Conservation (phyloP, 2,888 invertebrate genomes). For the Melikaiella ostensackeni region DNA sequence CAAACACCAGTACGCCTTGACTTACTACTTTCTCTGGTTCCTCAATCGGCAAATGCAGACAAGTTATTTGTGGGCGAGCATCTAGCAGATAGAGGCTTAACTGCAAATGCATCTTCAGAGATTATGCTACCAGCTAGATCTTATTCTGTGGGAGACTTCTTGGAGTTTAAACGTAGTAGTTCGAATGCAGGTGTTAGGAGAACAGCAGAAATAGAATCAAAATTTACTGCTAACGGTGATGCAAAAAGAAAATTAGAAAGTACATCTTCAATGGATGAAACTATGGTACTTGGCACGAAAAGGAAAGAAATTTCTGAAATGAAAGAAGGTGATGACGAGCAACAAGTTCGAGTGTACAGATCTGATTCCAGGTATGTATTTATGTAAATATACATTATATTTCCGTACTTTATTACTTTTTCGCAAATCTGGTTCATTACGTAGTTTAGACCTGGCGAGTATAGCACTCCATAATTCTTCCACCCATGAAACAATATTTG, state of each 20-base stretch:
- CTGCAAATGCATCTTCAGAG: conserved; percentile 69
- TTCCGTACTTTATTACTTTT: background rate
- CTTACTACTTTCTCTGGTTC: conserved; percentile 89
- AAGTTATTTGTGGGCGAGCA: conserved; percentile 83
- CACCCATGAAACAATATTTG: too few relatives aligned
- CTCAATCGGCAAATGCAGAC: conserved; percentile 84
- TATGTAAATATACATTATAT: background rate
- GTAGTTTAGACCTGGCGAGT: too few relatives aligned
- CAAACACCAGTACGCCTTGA: conserved; percentile 94
- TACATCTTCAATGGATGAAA: conserved; percentile 85
- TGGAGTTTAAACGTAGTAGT: conserved; percentile 84
- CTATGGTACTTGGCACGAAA: conserved; percentile 74
- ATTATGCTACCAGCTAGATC: conserved; percentile 77
- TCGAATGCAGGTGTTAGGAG: conserved; percentile 87
- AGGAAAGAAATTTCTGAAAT: conserved; percentile 82
- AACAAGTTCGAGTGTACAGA: conserved; percentile 64
- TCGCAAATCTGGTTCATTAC: too few relatives aligned
- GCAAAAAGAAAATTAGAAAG: conserved; percentile 87
- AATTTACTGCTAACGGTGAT: conserved; percentile 78
- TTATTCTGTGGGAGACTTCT: conserved; percentile 86
- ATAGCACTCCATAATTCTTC: too few relatives aligned
- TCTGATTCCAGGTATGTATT: conserved; percentile 63
- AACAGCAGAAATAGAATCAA: conserved; percentile 79
- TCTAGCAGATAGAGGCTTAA: conserved; percentile 66
- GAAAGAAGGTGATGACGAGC: conserved; percentile 68